phyloP scores from a whole-genome alignment of 2,888 invertebrate species.

The Tortrix viridana region DNA sequence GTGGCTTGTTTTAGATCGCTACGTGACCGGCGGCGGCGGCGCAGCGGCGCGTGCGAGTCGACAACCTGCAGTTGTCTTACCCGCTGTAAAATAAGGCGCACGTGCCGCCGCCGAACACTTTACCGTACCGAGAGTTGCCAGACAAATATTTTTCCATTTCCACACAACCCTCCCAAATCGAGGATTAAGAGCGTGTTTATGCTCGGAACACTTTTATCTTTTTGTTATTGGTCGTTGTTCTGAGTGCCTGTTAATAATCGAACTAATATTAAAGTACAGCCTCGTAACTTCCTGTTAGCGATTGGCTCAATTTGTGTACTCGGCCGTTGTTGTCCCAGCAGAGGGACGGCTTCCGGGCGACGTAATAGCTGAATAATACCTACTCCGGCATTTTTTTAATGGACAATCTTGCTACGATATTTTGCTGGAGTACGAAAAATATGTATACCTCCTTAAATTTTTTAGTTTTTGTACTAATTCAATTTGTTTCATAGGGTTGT shows the following conservation, averaged over 20 bases:
- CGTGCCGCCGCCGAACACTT: constrained; percentile 51
- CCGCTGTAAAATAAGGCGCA: constrained; percentile 61
- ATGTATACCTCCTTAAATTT: no score
- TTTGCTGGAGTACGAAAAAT: no score
- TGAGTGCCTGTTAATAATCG: constrained; percentile 40
- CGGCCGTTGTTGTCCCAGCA: constrained; percentile 9
- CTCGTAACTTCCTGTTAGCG: constrained; percentile 30
- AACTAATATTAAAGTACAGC: constrained; percentile 35
- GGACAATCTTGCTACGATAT: not conserved
- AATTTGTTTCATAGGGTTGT: no score
- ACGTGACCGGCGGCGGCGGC: constrained; percentile 52
- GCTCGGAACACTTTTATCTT: constrained; percentile 55
- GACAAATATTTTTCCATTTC: constrained; percentile 83
- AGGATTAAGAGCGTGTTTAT: constrained; percentile 70
- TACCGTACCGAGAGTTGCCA: constrained; percentile 49
- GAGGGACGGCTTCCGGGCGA: constrained; percentile 5
- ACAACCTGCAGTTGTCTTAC: constrained; percentile 61
- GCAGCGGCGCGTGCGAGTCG: constrained; percentile 41
- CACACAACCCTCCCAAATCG: constrained; percentile 67
- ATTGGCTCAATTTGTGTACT: constrained; percentile 14
- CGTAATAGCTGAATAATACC: constrained; percentile 11
- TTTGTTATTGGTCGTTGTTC: constrained; percentile 48
- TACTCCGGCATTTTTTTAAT: not conserved
- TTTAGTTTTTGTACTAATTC: no score
- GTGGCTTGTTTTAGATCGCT: constrained; percentile 37